Base-by-base conservation (phyloP, 2,113 vertebrate species). In the Alouatta palliata region DNA sequence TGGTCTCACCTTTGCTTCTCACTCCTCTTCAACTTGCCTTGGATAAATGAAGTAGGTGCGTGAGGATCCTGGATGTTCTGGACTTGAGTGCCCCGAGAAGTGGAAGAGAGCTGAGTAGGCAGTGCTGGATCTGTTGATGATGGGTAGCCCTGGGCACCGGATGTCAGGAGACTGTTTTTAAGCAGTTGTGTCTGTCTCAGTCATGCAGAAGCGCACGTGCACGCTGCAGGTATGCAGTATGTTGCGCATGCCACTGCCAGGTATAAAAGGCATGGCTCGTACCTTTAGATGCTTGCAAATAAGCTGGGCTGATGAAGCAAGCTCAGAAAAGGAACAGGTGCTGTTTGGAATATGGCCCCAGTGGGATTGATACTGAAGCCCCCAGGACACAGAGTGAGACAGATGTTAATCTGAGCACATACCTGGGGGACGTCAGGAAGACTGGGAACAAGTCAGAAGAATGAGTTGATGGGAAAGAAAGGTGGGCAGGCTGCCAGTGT, bases 341-440 rank as follows among this genome's bases (percentile, higher is more conserved):
- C 40, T 54, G 12, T 45, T 76, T 58, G 77, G 45, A 37, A 68
- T 2, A 17, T 30, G 68, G 87, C 23, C 17, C 25, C 32, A 3
- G 0, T 19, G n/a, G 40, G 66, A 16, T 0, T 49, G 66, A 16
- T 0, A 25, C 10, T 13, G 9, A 23, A 30, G 45, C 52, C 58
- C 35, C 0, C 2, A 27, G 68, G 81, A 27, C 1, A 16, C 0
- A 3, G 14, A 25, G 35, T 49, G 56, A 64, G 61, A 64, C 61
- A 58, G 56, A 32, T 17, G 20, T n/a, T 70, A 19, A 40, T 45
- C 82, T 20, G 37, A 64, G 52, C 45, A 12, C 30, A 32, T 3
- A 4, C 16, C 19, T 47, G 35, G 54, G 47, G 54, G 45, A 58
- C 7, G 3, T 40, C 64, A 79, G 71, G 23, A 27, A 32, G 20